Base-by-base conservation (phyloP, 2,113 vertebrate genomes). In the Addax nasomaculatus region DNA sequence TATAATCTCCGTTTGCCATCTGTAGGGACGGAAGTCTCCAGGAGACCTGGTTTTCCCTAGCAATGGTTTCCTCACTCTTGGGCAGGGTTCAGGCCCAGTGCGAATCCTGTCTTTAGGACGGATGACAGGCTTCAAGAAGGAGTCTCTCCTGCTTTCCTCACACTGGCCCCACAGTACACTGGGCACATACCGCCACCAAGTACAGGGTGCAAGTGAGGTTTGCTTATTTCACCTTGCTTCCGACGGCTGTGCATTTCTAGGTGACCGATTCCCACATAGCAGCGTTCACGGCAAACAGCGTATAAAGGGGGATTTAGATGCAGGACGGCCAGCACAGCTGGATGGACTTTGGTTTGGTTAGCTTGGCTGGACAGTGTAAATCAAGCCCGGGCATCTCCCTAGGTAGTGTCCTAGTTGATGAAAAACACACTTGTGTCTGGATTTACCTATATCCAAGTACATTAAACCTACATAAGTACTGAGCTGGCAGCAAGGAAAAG, bases 381-480 rank as follows among this genome's bases (percentile, higher is more conserved):
- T 80, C 86, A 96, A 73, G 19, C n/a, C n/a, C 33, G 43, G 53
- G 36, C 21, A 0, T 89, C 55, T 95, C 70, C n/a, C 62, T 17
- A 53, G 85, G 55, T 93, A 47, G 67, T 12, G 1, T 94, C 21
- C 49, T 80, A 33, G 51, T 17, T 85, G 62, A 53, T 78, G 93
- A 81, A 94, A 96, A 95, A 89, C n/a, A 5, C 36, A 36, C 78
- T 93, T 85, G 81, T 93, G 55, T 97, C 97, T 96, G 76, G 43
- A 94, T 62, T 92, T 78, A 21, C 60, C 88, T 29, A 89, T 94
- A 81, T n/a, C 49, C 25, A 76, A 90, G 49, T 36, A 43, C 49
- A 33, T 89, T 51, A 92, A 85, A 88, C 13, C 58, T 81, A 96
- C 91, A 57, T 27, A 80, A 58, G n/a, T 14, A 87, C n/a, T 70